These are phyloP conservation scores for Lasioglossum malachurum DNA, from an alignment of 2,888 invertebrate genomes.

Conservation along the genomic window DNA sequence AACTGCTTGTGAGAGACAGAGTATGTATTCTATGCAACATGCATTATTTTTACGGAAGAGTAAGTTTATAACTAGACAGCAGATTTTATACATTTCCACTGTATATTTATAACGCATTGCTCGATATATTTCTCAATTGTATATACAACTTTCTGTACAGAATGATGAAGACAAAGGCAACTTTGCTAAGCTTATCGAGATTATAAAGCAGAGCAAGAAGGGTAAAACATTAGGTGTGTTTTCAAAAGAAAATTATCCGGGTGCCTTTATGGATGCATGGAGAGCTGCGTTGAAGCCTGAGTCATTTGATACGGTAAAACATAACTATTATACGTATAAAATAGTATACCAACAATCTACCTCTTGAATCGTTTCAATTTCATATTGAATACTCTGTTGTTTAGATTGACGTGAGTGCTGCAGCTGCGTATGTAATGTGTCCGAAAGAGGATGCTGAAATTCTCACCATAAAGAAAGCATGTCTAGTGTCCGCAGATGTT, in stretches of 20 bases:
- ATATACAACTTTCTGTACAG: constrained; percentile 83
- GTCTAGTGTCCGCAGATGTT: constrained; percentile 96
- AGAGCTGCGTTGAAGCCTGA: constrained; percentile 91
- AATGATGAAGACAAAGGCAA: constrained; percentile 96
- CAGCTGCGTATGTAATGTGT: constrained; percentile 95
- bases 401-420: constrained; percentile 92
- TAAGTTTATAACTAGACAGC: neutral
- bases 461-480: constrained; percentile 95
- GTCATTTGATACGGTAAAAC: constrained; percentile 90
- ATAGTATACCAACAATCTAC: neutral
- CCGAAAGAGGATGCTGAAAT: constrained; percentile 98
- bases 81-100: too few species aligned
- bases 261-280: constrained; percentile 97
- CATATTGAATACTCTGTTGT: neutral
- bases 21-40: constrained; percentile 86
- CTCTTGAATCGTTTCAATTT: neutral
- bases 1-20: constrained; percentile 95
- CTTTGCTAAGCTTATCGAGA: constrained; percentile 89
- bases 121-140: neutral
- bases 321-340: neutral
- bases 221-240: constrained; percentile 96
- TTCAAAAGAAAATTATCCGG: constrained; percentile 96
- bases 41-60: too few species aligned
- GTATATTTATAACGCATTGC: neutral
- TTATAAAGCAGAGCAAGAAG: constrained; percentile 94